Conservation (phyloP, 2,888 invertebrate species). For the Craniophora ligustri region DNA sequence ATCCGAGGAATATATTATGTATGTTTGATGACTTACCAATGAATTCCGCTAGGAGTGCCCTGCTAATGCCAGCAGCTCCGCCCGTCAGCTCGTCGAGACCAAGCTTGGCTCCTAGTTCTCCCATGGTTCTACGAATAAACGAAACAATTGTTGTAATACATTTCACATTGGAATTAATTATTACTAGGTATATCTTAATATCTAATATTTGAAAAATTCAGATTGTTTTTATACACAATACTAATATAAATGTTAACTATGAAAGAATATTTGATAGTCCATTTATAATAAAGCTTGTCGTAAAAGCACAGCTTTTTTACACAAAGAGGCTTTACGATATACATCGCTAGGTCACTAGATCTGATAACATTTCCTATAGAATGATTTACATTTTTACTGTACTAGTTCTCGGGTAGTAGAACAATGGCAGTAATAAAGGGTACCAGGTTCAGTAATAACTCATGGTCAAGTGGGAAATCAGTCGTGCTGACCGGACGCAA, state of each 20-base stretch:
- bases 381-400: constrained; percentile 69
- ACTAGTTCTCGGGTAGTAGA: constrained; percentile 50
- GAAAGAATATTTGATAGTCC: no score
- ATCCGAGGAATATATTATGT: background rate
- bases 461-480: constrained; percentile 58
- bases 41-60: constrained; percentile 95
- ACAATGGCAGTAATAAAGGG: constrained; percentile 58
- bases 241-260: no score
- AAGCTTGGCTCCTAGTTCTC: constrained; percentile 90
- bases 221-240: no score
- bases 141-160: no score
- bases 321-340: constrained; percentile 18
- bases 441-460: constrained; percentile 58
- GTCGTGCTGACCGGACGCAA: constrained; percentile 66
- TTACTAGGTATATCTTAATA: no score
- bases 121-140: constrained; percentile 79
- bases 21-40: constrained; percentile 85
- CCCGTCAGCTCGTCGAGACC: constrained; percentile 92
- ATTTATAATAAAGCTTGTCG: no score
- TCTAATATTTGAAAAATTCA: no score
- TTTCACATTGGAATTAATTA: no score
- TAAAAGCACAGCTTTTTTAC: constrained; percentile 22
- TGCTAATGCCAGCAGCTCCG: constrained; percentile 92
- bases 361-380: constrained; percentile 68
- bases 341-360: constrained; percentile 57